A percentile compares a stretch with the other conserved stretches of the same genome.
phyloP scores from a whole-genome alignment of 2,888 invertebrate genomes.

The Agonopterix heracliana region DNA sequence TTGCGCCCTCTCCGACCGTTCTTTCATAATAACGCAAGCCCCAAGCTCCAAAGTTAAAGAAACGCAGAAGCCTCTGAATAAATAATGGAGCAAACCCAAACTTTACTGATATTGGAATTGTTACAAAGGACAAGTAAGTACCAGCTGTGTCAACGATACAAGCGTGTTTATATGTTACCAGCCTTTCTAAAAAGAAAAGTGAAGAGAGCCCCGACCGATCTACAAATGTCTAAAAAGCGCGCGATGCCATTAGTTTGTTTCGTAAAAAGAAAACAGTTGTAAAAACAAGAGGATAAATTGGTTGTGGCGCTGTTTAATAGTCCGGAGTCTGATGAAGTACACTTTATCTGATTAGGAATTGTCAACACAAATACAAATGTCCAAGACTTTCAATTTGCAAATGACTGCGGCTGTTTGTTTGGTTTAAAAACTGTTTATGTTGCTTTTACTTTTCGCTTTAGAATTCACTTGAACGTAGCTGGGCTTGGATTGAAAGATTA shows the following conservation, averaged over 20 bases:
- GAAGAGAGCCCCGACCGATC: no score
- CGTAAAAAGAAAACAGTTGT: no score
- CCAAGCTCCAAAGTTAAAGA: constrained; percentile 43
- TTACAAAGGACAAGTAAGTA: constrained; percentile 40
- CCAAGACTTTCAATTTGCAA: background rate
- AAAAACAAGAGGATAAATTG: background rate
- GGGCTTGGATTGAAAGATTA: no score
- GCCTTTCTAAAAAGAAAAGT: no score
- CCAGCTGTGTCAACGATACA: constrained; percentile 37
- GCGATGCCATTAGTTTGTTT: no score
- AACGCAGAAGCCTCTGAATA: constrained; percentile 55
- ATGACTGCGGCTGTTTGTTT: background rate
- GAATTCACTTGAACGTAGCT: no score
- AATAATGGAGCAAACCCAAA: constrained; percentile 51
- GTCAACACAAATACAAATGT: background rate
- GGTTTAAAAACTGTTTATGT: no score
- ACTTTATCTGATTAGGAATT: background rate
- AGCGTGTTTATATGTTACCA: background rate
- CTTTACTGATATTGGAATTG: constrained; percentile 62
- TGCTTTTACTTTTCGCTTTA: no score
- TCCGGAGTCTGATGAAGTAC: background rate
- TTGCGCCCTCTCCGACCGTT: constrained; percentile 26
- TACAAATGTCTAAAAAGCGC: no score
- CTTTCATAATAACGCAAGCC: constrained; percentile 33
- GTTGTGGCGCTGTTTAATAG: background rate